Evolutionary conservation across 2,797 vertebrate genomes (phyloP).

Genomic region (Poecilia picta): DNA sequence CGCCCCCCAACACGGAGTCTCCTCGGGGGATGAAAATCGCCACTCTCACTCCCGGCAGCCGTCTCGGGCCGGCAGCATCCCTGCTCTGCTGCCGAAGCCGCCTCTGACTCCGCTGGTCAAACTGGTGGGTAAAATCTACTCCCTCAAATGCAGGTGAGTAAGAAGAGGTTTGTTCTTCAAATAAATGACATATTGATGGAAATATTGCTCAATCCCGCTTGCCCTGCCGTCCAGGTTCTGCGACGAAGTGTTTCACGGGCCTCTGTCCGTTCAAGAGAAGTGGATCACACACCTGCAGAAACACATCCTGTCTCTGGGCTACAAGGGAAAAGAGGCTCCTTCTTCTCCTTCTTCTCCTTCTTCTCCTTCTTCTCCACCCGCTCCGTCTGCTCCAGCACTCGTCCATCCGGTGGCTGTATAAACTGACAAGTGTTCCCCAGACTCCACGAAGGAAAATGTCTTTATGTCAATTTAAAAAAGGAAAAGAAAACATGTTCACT

Average conservation of each 20-base stretch:
- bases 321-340: slow-evolving; percentile 84
- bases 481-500: slow-evolving; percentile 2
- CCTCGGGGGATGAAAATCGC: slow-evolving; percentile 67
- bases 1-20: slow-evolving; percentile 70
- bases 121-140: slow-evolving; percentile 92
- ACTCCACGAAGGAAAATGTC: neutral
- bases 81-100: slow-evolving; percentile 90
- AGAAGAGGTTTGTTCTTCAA: neutral
- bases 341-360: slow-evolving; percentile 53
- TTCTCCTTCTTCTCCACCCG: slow-evolving; percentile 48
- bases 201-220: neutral
- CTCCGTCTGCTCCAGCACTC: slow-evolving; percentile 59
- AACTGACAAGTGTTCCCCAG: neutral
- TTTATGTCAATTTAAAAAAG: neutral
- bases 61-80: slow-evolving; percentile 86
- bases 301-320: slow-evolving; percentile 94
- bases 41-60: slow-evolving; percentile 80
- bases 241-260: slow-evolving; percentile 92
- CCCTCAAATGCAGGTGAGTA: slow-evolving; percentile 93
- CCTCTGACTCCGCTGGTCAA: slow-evolving; percentile 91
- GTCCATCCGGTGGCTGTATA: slow-evolving; percentile 69
- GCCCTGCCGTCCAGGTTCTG: slow-evolving; percentile 85
- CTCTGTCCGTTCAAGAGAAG: slow-evolving; percentile 91
- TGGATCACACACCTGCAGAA: slow-evolving; percentile 94
- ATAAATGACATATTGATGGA: neutral